These are phyloP conservation scores for Reticulitermes speratus DNA, from an alignment of 1,140 invertebrate species.

Conservation along the genomic window DNA sequence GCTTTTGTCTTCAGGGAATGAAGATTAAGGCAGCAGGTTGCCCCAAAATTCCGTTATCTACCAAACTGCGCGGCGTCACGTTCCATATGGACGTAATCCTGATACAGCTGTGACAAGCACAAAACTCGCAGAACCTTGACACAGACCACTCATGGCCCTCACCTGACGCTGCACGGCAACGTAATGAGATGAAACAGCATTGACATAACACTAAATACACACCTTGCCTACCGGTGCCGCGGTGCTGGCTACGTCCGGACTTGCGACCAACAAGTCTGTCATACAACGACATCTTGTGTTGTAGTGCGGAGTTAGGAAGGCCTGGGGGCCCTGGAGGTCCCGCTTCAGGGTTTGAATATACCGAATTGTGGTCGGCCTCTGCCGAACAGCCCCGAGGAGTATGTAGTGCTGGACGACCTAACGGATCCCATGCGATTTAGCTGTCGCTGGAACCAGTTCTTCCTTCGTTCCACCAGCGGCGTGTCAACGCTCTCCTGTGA, in stretches of 20 bases:
- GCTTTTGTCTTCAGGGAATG: too few species aligned
- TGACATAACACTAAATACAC: slow-evolving; percentile 34
- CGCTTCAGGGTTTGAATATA: slow-evolving; percentile 76
- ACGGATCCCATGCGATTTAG: slow-evolving; percentile 79
- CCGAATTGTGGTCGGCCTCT: slow-evolving; percentile 69
- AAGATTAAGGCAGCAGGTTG: too few species aligned
- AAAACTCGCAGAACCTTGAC: too few species aligned
- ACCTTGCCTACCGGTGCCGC: slow-evolving; percentile 57
- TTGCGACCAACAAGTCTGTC: slow-evolving; percentile 77
- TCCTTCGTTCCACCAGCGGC: slow-evolving; percentile 76
- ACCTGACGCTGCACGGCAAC: too few species aligned
- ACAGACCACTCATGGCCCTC: too few species aligned
- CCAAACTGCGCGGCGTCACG: too few species aligned
- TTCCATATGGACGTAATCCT: too few species aligned
- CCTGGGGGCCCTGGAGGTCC: slow-evolving; percentile 47
- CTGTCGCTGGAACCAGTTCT: slow-evolving; percentile 82
- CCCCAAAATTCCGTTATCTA: too few species aligned
- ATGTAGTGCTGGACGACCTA: slow-evolving; percentile 77
- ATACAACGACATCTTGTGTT: slow-evolving; percentile 75
- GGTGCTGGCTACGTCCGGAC: slow-evolving; percentile 65
- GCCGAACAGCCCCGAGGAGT: slow-evolving; percentile 75
- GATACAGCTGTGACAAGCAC: too few species aligned
- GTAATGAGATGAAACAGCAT: too few species aligned
- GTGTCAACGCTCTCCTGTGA: slow-evolving; percentile 82
- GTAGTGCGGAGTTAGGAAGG: slow-evolving; percentile 40